Percentiles rank a stretch among this genome's conserved stretches.
Conservation (phyloP, 1,140 invertebrate genomes). For the Drosophila subpulchrella region DNA sequence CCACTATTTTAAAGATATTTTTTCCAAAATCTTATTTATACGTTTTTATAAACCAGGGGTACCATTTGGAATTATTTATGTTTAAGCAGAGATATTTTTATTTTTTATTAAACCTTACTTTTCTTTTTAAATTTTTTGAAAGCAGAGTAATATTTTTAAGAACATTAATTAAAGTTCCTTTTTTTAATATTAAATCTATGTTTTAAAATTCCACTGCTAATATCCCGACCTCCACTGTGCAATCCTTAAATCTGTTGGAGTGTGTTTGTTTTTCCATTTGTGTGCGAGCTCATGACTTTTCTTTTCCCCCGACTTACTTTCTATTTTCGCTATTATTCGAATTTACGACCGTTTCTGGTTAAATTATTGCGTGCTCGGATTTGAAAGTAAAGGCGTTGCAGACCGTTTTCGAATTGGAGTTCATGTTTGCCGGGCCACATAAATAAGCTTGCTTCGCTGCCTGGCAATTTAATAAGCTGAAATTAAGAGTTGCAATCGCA, state of each 20-base stretch:
- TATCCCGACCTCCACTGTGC: background rate
- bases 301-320: conserved; percentile 27
- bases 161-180: too few relatives aligned
- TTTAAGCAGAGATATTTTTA: too few relatives aligned
- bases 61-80: too few relatives aligned
- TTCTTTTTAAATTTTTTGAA: too few relatives aligned
- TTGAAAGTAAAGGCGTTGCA: conserved; percentile 37
- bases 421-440: conserved; percentile 30
- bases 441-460: conserved; percentile 34
- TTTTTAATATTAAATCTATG: too few relatives aligned
- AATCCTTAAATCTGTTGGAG: conserved; percentile 23
- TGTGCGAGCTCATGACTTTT: conserved; percentile 42
- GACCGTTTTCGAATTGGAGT: conserved; percentile 26
- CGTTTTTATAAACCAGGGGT: too few relatives aligned
- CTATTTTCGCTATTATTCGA: conserved; percentile 55
- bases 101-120: too few relatives aligned
- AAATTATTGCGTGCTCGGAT: conserved; percentile 60
- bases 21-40: background rate
- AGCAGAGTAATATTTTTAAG: too few relatives aligned
- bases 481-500: conserved; percentile 56
- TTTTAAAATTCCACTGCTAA: background rate
- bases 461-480: conserved; percentile 54
- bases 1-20: background rate
- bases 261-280: conserved; percentile 47
- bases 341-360: conserved; percentile 66